A percentile compares a stretch with the other conserved stretches of the same genome.
phyloP scores from a whole-genome alignment of 2,113 vertebrate species.

The Okapia johnstoni region DNA sequence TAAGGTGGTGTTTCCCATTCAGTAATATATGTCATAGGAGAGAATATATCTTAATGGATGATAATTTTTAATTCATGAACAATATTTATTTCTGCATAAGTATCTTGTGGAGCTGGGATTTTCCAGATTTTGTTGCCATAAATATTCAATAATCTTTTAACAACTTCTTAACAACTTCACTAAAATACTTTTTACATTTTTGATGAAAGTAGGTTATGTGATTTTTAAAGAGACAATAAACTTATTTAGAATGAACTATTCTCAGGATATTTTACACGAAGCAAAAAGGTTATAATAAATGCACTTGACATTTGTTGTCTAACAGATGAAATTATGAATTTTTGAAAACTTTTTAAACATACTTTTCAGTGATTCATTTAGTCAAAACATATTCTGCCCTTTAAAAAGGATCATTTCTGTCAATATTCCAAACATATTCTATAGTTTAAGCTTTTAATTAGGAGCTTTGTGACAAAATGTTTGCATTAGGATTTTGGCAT shows the following conservation, averaged over 20 bases:
- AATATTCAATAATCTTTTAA: not conserved
- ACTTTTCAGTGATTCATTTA: slow-evolving; percentile 50
- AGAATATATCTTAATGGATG: not conserved
- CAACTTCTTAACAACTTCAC: not conserved
- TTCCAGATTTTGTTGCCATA: not conserved
- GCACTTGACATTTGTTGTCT: slow-evolving; percentile 36
- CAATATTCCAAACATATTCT: slow-evolving; percentile 17
- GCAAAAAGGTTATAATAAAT: not conserved
- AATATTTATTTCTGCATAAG: not conserved
- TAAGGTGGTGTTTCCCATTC: not conserved
- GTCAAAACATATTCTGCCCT: slow-evolving; percentile 39
- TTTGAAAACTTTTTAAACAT: slow-evolving; percentile 12
- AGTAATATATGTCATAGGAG: not conserved
- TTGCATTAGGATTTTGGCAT: not conserved
- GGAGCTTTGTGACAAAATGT: not conserved
- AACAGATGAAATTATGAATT: slow-evolving; percentile 22
- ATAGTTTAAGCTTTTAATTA: slow-evolving; percentile 41
- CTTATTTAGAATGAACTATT: not conserved
- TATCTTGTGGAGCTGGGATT: not conserved
- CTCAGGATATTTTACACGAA: not conserved
- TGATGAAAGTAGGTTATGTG: not conserved
- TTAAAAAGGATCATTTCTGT: slow-evolving; percentile 47
- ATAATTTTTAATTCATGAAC: not conserved
- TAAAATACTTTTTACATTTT: not conserved
- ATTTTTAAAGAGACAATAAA: not conserved